Evolutionary conservation across 1,140 invertebrate species (phyloP).

Genomic region (Vanessa atalanta): DNA sequence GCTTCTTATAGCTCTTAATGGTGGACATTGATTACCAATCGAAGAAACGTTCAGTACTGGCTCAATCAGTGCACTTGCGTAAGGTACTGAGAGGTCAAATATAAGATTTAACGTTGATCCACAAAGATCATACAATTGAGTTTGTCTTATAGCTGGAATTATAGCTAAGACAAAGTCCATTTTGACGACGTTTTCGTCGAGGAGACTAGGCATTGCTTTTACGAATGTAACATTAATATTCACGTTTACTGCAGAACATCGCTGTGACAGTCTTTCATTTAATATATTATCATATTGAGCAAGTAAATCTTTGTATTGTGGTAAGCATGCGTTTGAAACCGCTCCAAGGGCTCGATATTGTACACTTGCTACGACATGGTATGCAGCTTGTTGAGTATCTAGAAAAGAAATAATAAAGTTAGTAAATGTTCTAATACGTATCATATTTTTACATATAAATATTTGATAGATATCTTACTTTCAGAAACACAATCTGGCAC

Average conservation of each 20-base stretch:
- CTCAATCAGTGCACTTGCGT: constrained; percentile 95
- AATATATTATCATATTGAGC: constrained; percentile 90
- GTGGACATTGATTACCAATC: constrained; percentile 95
- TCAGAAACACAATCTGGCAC: constrained; percentile 97
- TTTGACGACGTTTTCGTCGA: constrained; percentile 93
- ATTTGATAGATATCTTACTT: constrained; percentile 80
- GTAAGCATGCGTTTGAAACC: constrained; percentile 90
- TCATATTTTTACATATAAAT: constrained; percentile 2
- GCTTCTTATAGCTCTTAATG: constrained; percentile 92
- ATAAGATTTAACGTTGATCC: constrained; percentile 95
- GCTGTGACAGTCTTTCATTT: constrained; percentile 91
- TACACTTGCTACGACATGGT: constrained; percentile 94
- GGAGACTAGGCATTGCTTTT: constrained; percentile 86
- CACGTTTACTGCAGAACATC: constrained; percentile 96
- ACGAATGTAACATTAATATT: constrained; percentile 96
- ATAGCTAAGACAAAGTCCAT: constrained; percentile 95
- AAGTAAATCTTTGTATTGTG: constrained; percentile 92
- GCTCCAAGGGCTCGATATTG: constrained; percentile 94
- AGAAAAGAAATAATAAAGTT: constrained; percentile 50
- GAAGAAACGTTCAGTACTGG: constrained; percentile 93
- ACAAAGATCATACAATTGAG: constrained; percentile 95
- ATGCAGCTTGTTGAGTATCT: constrained; percentile 95
- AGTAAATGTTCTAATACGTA: not conserved
- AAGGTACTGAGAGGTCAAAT: constrained; percentile 95
- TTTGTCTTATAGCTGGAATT: constrained; percentile 91